Conservation (phyloP, 2,113 vertebrate species). For the Hirundichthys speculiger region DNA sequence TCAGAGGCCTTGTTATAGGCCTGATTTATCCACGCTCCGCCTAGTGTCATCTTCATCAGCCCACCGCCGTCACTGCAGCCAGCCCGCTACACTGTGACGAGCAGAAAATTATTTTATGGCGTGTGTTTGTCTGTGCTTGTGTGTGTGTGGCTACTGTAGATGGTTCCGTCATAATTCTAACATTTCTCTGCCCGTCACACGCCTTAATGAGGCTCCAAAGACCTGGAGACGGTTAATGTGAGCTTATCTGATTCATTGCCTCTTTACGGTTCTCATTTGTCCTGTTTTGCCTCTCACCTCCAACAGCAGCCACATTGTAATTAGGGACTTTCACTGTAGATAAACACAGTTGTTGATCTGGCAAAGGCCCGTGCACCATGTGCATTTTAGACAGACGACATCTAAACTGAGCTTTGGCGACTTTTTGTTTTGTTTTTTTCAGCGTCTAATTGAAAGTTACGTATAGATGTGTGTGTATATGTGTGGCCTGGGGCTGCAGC, state of each 20-base stretch:
- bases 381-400: conserved; percentile 21
- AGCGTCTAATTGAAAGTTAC: conserved; percentile 17
- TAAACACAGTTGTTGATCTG: conserved; percentile 58
- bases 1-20: conserved; percentile 65
- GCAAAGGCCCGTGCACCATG: conserved; percentile 13
- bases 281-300: conserved; percentile 11
- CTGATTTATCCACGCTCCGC: conserved; percentile 75
- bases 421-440: conserved; percentile 20
- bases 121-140: conserved; percentile 21
- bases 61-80: conserved; percentile 27
- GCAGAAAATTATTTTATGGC: conserved; percentile 18
- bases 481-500: no score
- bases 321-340: conserved; percentile 46
- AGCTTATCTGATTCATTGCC: conserved; percentile 34
- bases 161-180: conserved; percentile 12
- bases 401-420: conserved; percentile 29
- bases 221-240: conserved; percentile 22
- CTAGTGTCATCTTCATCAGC: conserved; percentile 65
- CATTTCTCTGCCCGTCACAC: conserved; percentile 45
- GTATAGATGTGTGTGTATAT: background rate
- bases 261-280: conserved; percentile 27
- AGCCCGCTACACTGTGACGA: conserved; percentile 34
- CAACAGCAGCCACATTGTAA: conserved; percentile 27
- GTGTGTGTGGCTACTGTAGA: background rate
- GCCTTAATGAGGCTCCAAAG: conserved; percentile 54